Base-by-base conservation (phyloP, 2,888 invertebrate species). In the Pammene aurita region DNA sequence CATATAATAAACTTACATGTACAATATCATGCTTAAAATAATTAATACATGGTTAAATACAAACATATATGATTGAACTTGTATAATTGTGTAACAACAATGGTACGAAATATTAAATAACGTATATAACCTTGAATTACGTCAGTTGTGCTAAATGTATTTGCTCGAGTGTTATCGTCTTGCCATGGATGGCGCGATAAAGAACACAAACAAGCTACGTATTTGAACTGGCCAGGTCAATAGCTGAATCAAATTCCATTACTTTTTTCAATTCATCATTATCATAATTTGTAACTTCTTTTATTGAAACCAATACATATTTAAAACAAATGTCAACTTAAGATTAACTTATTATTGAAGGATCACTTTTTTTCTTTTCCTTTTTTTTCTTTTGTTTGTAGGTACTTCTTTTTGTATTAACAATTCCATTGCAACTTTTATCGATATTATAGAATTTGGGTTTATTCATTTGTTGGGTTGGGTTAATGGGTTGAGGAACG, bases 151-250 rank as follows among this genome's bases (percentile, higher is more conserved):
- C 54, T 56, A 48, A 55, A 46, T 57, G 52, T 58, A 68, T 64
- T 69, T 64, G 68, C 46, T 44, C 38, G 38, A 16, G 9, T 46
- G 52, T 69, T 69, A 69, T 69, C 69, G 63, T 38, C 62, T 67
- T 55, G 54, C 60, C 64, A 54, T 68, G 60, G 69, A 65, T 65
- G 64, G 42, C n/a, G 10, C 57, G 63, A 68, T 68, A 68, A 68
- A 44, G 35, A 57, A 35, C 52, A 34, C 52, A 54, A 54, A 54
- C 52, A 50, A 44, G 48, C 11, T 61, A 18, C 65, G 68, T 58
- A 57, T 56, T 57, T 41, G 52, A 69, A 69, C 65, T 46, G 64
- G 10, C 2, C 60, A 55, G 58, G 58, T 60, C 60, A 65, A 65
- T 58, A 18, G 14, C 26, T 34, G 48, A 65, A 60, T 69, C 58